Base-by-base conservation (phyloP, 2,888 invertebrate genomes). In the Acronicta leporina region DNA sequence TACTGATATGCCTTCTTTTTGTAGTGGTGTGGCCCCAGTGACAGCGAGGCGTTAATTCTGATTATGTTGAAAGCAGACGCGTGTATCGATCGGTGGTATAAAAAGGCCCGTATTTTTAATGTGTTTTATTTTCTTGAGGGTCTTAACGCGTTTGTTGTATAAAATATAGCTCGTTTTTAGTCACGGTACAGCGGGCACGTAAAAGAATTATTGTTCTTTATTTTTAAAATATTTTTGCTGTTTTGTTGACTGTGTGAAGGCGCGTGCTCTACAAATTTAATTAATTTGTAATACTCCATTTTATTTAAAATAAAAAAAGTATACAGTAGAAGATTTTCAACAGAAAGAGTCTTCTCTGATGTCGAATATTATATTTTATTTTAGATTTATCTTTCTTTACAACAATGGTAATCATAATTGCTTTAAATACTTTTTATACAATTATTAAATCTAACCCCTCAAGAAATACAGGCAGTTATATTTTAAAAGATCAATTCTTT, bases 21-120 rank as follows among this genome's bases (percentile, higher is more conserved):
- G 7, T 38, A 0, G 13, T 13, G 11, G 38, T n/a, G n/a, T 70
- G 63, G 63, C 54, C 47, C 54, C 48, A 55, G 50, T 67, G 64
- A 45, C 42, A 35, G 68, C 55, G 67, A 49, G 11, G 41, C 56
- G 62, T 77, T 65, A 62, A 69, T 69, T 69, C 68, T 68, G 69
- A 69, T 69, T 68, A 69, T 35, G 35, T 27, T 55, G 52, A 48
- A 68, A 50, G 35, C 48, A 67, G 67, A 67, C 49, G 40, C 49
- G 33, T 44, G 48, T 67, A 73, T 68, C 41, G 73, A 73, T 67
- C 50, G 4, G n/a, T 10, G 15, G 38, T 35, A 20, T 14, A 68
- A 66, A 57, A 59, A 66, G 60, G 53, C 47, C 33, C 15, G 16
- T 59, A 50, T 54, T 68, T 68, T 73, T 59, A 59, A 71, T 54